phyloP scores from a whole-genome alignment of 2,797 vertebrate genomes.

The Crocodylus rhombifer region DNA sequence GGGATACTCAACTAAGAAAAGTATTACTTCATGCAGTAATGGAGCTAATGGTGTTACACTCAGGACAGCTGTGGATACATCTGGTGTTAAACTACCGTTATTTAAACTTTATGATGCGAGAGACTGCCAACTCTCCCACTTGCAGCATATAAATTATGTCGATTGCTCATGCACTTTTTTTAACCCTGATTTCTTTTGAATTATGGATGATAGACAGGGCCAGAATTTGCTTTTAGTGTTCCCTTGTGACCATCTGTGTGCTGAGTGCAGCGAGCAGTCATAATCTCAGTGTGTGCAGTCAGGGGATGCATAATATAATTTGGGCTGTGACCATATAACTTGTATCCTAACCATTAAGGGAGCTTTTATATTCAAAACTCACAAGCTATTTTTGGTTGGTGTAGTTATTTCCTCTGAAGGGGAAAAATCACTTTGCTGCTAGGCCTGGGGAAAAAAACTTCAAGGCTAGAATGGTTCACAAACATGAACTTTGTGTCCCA shows the following conservation, averaged over 20 bases:
- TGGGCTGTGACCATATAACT: slow-evolving; percentile 65
- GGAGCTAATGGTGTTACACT: slow-evolving; percentile 86
- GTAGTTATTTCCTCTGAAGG: slow-evolving; percentile 31
- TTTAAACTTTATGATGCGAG: slow-evolving; percentile 90
- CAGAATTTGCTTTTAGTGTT: slow-evolving; percentile 89
- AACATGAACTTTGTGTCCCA: fast-evolving
- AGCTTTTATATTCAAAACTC: slow-evolving; percentile 6
- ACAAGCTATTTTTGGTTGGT: slow-evolving; percentile 21
- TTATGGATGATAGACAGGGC: slow-evolving; percentile 92
- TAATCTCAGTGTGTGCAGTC: slow-evolving; percentile 79
- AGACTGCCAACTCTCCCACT: slow-evolving; percentile 79
- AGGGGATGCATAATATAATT: slow-evolving; percentile 73
- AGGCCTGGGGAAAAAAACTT: background rate
- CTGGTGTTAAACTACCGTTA: slow-evolving; percentile 81
- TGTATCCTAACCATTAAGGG: slow-evolving; percentile 48
- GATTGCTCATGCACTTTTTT: slow-evolving; percentile 87
- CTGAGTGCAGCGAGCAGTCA: slow-evolving; percentile 81
- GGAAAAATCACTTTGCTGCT: slow-evolving; percentile 28
- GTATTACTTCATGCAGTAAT: slow-evolving; percentile 80
- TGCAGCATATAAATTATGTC: slow-evolving; percentile 84
- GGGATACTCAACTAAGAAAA: slow-evolving; percentile 42
- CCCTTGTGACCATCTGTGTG: slow-evolving; percentile 79
- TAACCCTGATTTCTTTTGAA: slow-evolving; percentile 92
- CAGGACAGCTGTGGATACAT: slow-evolving; percentile 82
- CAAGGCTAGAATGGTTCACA: background rate